Percentiles rank a stretch among this genome's conserved stretches.
Conservation (phyloP, 2,113 vertebrate genomes). For the Sinocyclocheilus anophthalmus region DNA sequence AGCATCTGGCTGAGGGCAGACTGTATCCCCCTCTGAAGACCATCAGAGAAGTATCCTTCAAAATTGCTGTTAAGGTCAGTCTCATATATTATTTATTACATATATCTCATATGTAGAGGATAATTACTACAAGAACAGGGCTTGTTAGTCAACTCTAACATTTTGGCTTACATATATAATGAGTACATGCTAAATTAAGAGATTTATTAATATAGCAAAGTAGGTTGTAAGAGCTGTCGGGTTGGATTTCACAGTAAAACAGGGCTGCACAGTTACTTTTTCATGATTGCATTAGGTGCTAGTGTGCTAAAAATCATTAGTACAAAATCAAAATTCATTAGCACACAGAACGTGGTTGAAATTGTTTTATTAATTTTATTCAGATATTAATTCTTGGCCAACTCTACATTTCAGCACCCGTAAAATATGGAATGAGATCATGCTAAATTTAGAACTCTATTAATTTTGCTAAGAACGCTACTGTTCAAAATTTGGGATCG, state of each 20-base stretch:
- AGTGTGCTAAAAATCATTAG: not conserved
- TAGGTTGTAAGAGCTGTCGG: slow-evolving; percentile 1
- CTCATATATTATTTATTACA: not conserved
- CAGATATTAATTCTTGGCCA: no score
- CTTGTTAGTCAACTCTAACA: not conserved
- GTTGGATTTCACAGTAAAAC: not conserved
- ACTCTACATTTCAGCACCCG: no score
- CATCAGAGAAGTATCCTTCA: slow-evolving; percentile 94
- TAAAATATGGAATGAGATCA: no score
- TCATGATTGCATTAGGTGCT: not conserved
- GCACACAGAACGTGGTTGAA: no score
- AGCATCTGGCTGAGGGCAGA: slow-evolving; percentile 89
- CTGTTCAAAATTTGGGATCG: no score
- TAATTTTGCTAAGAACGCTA: no score
- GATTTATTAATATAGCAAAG: slow-evolving; percentile 28
- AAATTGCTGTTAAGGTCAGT: slow-evolving; percentile 91
- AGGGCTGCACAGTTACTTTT: not conserved
- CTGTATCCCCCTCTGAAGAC: slow-evolving; percentile 89
- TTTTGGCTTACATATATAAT: not conserved
- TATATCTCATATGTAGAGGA: not conserved
- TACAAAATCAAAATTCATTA: not conserved
- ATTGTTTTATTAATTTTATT: no score
- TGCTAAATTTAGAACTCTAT: no score
- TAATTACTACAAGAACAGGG: not conserved
- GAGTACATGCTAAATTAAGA: slow-evolving; percentile 28